Evolutionary conservation across 2,888 invertebrate species (phyloP).

Genomic region (Nymphalis polychloros): DNA sequence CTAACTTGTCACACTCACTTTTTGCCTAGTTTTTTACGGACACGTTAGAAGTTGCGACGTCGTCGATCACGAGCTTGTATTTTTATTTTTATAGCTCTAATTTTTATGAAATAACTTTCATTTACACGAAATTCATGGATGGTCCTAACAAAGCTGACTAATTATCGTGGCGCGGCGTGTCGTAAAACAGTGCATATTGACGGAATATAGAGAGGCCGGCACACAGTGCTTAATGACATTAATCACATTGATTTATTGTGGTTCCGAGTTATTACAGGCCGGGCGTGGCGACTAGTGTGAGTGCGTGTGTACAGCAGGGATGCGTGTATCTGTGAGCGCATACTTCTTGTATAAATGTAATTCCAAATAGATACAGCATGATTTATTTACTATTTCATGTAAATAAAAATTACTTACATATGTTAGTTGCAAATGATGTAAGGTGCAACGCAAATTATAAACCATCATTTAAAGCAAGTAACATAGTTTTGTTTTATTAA

Average conservation of each 20-base stretch:
- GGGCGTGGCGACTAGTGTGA: conserved; percentile 63
- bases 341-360: conserved; percentile 75
- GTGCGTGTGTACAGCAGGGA: conserved; percentile 52
- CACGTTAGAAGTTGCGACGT: conserved; percentile 10
- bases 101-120: conserved; percentile 49
- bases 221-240: conserved; percentile 82
- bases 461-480: not conserved
- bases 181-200: conserved; percentile 83
- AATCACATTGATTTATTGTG: conserved; percentile 83
- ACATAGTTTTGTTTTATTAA: not conserved
- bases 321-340: conserved; percentile 50
- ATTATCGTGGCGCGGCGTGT: conserved; percentile 79
- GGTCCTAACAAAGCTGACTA: conserved; percentile 81
- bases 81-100: conserved; percentile 36
- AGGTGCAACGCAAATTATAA: too few species aligned
- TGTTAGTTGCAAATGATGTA: too few species aligned
- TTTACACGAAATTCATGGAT: conserved; percentile 61
- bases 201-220: conserved; percentile 82
- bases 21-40: conserved; percentile 21
- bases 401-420: not conserved
- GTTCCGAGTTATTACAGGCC: conserved; percentile 83
- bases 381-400: conserved; percentile 39
- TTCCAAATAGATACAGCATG: conserved; percentile 66
- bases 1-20: conserved; percentile 39
- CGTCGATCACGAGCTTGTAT: conserved; percentile 11